Evolutionary conservation across 2,797 vertebrate species (phyloP), one percentile per base, ranked within the genome.

Genomic region (Rhinogobio ventralis): DNA sequence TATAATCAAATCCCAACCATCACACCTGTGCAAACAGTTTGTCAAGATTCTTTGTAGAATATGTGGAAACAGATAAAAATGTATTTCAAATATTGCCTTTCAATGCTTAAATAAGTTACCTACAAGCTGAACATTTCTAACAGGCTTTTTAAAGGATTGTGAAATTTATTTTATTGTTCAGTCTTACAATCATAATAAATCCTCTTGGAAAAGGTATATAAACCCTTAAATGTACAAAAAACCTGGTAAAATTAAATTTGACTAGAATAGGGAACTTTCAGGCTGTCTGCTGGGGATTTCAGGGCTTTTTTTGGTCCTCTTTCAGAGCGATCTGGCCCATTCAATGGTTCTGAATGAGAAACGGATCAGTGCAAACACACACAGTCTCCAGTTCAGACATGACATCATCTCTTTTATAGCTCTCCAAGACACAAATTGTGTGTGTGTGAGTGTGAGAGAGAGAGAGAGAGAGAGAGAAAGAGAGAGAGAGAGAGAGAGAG

Each of bases 331-430:
- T 90, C 89, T 90, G 88, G 85, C 85, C 88, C 90, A 90, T 81
- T 86, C 49, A 85, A 85, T 86, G 88, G 88, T 89, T 88, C 89
- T 91, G 91, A 90, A 90, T 90, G 88, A 90, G 92, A 92, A 92
- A 93, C 90, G 90, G 92, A 94, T 93, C 87, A 87, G 72, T 84
- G 91, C 87, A 72, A 87, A 92, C 86, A 89, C 86, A 89, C 87
- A 88, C 86, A 89, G 90, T 87, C 92, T 91, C 92, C 87, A 90
- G 91, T 91, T 90, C 90, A 95, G 93, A 93, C 93, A 93, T 95
- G 93, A 95, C 93, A 94, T 95, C 93, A 94, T 89, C 91, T 88
- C 86, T 87, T 92, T 91, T 90, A 92, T 87, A 88, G 89, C 86
- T 86, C 88, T 87, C 89, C 91, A 89, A 87, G 81, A 80, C 86